phyloP scores from a whole-genome alignment of 2,797 vertebrate genomes.

The Phalanger gymnotis region DNA sequence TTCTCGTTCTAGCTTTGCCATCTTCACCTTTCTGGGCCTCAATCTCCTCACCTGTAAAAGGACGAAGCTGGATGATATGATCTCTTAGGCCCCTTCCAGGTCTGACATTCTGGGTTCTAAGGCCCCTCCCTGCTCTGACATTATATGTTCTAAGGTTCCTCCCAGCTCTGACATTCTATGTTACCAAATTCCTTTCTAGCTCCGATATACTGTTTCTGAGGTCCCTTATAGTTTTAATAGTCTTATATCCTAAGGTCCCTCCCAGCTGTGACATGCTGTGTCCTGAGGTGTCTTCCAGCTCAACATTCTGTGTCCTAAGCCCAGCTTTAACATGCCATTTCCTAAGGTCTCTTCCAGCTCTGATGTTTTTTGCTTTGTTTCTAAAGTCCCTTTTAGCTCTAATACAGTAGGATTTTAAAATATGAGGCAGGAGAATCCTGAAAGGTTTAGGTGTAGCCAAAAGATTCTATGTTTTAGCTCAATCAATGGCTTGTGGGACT shows the following conservation, averaged over 20 bases:
- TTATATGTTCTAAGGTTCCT: too few relatives aligned
- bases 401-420: not conserved
- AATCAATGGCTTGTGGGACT: not conserved
- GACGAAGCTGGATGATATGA: not conserved
- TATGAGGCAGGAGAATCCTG: not conserved
- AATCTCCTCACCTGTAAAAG: not conserved
- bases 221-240: accelerated
- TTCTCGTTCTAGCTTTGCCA: not conserved
- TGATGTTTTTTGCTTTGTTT: not conserved
- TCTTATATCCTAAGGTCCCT: not conserved
- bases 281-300: too few relatives aligned
- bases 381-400: not conserved
- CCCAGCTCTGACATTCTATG: not conserved
- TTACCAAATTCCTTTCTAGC: too few relatives aligned
- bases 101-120: not conserved
- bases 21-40: not conserved
- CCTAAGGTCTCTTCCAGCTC: not conserved
- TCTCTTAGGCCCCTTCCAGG: not conserved
- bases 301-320: not conserved
- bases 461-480: not conserved
- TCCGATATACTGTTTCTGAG: not conserved
- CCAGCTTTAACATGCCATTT: not conserved
- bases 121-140: too few relatives aligned
- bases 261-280: not conserved
- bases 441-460: not conserved